These are phyloP conservation scores for Hirtodrosophila confusa DNA, from an alignment of 2,888 invertebrate species.

Conservation along the genomic window DNA sequence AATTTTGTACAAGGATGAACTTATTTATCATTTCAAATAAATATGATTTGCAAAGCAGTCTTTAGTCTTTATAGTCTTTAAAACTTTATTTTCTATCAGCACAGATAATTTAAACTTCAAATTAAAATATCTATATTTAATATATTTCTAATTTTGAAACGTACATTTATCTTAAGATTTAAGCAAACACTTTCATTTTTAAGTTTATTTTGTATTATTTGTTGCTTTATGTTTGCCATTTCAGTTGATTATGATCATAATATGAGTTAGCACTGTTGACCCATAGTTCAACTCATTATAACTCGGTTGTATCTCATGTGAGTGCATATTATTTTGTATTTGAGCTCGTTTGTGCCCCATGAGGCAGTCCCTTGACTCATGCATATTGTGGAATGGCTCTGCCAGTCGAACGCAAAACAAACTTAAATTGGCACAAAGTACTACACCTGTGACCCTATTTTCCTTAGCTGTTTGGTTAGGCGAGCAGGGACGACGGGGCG, in stretches of 20 bases:
- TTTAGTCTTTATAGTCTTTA: no score
- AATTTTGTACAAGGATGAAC: no score
- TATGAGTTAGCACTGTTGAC: background rate
- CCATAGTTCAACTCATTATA: constrained; percentile 14
- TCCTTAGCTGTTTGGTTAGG: constrained; percentile 6
- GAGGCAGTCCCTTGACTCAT: constrained; percentile 30
- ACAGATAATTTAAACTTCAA: no score
- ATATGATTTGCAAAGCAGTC: no score
- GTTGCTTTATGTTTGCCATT: no score
- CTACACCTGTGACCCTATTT: constrained; percentile 67
- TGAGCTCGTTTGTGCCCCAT: constrained; percentile 16
- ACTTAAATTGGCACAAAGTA: constrained; percentile 69
- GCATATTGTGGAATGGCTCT: constrained; percentile 24
- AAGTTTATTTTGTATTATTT: no score
- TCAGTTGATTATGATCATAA: background rate
- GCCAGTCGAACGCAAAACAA: constrained; percentile 34
- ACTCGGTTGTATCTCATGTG: constrained; percentile 14
- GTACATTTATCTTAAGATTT: no score
- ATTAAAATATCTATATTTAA: no score
- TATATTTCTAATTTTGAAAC: no score
- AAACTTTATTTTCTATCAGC: no score
- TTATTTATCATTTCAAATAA: no score
- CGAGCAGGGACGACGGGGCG: background rate
- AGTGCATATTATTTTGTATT: constrained; percentile 24
- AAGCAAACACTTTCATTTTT: no score